Conservation (phyloP, 2,797 vertebrate genomes). For the Myotis pilosus region DNA sequence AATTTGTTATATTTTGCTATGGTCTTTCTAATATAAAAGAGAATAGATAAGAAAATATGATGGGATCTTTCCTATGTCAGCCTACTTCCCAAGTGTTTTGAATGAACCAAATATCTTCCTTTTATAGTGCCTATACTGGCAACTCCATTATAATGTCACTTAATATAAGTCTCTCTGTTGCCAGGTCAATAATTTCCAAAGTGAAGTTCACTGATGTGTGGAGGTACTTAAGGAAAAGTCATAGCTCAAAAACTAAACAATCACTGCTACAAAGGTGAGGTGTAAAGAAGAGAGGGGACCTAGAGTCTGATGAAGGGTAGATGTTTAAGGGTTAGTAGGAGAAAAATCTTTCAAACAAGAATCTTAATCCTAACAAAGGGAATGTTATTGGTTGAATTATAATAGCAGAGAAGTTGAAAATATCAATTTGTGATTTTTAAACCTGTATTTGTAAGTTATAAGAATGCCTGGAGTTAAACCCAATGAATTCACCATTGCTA, state of each 20-base stretch:
- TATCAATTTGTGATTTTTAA: constrained; percentile 9
- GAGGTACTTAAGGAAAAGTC: background rate
- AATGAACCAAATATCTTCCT: background rate
- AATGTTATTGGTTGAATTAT: background rate
- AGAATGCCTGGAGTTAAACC: background rate
- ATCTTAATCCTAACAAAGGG: background rate
- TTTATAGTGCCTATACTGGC: background rate
- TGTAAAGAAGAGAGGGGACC: background rate
- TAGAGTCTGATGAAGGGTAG: background rate
- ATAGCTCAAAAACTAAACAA: background rate
- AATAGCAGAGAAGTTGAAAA: background rate
- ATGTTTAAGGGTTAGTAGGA: background rate
- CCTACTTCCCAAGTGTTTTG: background rate
- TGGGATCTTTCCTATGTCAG: background rate
- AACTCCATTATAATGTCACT: background rate
- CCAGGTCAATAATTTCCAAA: background rate
- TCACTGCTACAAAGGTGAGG: background rate
- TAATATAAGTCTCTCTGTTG: background rate
- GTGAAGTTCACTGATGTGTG: background rate
- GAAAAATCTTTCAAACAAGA: background rate
- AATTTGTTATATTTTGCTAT: background rate
- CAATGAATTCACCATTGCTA: background rate
- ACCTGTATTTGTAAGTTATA: background rate
- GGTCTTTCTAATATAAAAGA: background rate
- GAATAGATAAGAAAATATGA: background rate